Percentiles rank a stretch among this genome's conserved stretches.
phyloP scores from a whole-genome alignment of 2,888 invertebrate genomes.

The Apamea sordens region DNA sequence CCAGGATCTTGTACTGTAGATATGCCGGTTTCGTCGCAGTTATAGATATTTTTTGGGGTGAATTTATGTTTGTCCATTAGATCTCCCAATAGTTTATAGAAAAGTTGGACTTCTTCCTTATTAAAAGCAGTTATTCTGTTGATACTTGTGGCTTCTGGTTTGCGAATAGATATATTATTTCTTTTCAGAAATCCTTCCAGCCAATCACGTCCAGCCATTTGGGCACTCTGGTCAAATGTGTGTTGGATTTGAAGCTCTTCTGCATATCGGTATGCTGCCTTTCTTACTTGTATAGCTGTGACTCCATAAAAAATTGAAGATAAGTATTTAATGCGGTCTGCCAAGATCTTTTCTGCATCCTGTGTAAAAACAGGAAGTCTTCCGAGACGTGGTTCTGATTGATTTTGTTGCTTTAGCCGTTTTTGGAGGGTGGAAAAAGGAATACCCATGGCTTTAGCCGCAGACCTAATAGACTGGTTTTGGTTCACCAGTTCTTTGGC shows the following conservation, averaged over 20 bases:
- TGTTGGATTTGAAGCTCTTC: conserved; percentile 59
- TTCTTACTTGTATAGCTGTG: conserved; percentile 59
- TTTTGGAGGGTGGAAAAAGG: too few relatives aligned
- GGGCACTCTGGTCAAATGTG: conserved; percentile 57
- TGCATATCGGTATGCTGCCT: conserved; percentile 57
- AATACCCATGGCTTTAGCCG: too few relatives aligned
- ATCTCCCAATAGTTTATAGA: too few relatives aligned
- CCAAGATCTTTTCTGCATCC: conserved; percentile 59
- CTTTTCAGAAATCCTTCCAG: conserved; percentile 42
- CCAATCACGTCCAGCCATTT: conserved; percentile 53
- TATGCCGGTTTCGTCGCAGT: conserved; percentile 73
- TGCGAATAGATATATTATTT: conserved; percentile 37
- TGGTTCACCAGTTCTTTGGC: conserved; percentile 49
- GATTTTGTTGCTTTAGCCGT: conserved; percentile 42
- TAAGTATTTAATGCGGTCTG: conserved; percentile 57
- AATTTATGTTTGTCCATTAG: conserved; percentile 3
- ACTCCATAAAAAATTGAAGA: conserved; percentile 57
- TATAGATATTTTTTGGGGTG: conserved; percentile 22
- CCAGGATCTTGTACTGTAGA: conserved; percentile 73
- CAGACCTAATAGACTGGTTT: conserved; percentile 6
- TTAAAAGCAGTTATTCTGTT: too few relatives aligned
- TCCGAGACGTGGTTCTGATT: conserved; percentile 63
- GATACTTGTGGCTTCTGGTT: background rate
- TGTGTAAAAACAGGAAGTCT: conserved; percentile 59
- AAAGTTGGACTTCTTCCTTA: too few relatives aligned